phyloP scores from a whole-genome alignment of 2,113 vertebrate genomes.

The Cryptomyrus ogoouensis region DNA sequence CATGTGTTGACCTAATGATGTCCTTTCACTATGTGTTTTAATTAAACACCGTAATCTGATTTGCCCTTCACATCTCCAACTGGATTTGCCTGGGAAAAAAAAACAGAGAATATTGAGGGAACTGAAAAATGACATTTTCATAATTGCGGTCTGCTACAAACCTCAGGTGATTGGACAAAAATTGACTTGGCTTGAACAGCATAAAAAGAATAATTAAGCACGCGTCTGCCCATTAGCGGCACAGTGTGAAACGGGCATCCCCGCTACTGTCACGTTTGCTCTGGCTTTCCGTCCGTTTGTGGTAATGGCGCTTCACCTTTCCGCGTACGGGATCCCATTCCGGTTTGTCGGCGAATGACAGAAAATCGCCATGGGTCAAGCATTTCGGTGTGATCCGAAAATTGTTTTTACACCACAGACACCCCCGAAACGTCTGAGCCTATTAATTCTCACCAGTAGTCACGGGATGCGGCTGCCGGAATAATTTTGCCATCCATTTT shows the following conservation, averaged over 20 bases:
- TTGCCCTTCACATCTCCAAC: not conserved
- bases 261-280: not conserved
- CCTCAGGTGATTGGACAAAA: not conserved
- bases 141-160: not conserved
- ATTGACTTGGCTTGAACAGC: not conserved
- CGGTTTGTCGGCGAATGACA: not conserved
- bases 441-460: not conserved
- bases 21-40: constrained; percentile 2
- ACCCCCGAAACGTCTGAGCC: not conserved
- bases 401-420: not conserved
- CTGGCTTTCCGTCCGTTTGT: not conserved
- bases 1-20: not conserved
- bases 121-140: constrained; percentile 1
- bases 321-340: not conserved
- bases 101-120: not conserved
- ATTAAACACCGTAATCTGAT: not conserved
- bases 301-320: not conserved
- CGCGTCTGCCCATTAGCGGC: not conserved
- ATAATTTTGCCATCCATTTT: not conserved
- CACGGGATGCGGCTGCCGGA: not conserved
- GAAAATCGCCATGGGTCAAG: not conserved
- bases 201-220: not conserved
- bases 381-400: not conserved
- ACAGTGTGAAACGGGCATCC: not conserved
- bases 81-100: not conserved